Evolutionary conservation across 2,888 invertebrate genomes (phyloP).

Genomic region (Apamea anceps): DNA sequence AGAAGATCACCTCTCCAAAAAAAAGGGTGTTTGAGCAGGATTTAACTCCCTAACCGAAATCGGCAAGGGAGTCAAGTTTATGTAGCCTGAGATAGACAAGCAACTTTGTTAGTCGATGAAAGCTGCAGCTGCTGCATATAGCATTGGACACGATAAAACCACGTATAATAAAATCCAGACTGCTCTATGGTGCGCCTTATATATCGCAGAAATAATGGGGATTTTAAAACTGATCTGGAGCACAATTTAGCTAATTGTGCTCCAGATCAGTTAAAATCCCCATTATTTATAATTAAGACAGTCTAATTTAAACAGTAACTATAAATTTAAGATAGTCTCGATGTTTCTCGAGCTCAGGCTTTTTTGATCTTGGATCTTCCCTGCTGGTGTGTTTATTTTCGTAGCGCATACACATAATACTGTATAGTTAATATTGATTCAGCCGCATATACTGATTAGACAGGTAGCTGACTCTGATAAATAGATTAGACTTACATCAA

Average conservation of each 20-base stretch:
- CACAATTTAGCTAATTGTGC: no score
- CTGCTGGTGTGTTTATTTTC: conserved; percentile 31
- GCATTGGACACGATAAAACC: not conserved
- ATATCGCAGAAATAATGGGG: not conserved
- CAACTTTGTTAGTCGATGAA: not conserved
- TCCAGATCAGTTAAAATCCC: no score
- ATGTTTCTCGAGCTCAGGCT: not conserved
- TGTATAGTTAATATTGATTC: conserved; percentile 18
- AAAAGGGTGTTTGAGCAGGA: not conserved
- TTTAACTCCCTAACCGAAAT: not conserved
- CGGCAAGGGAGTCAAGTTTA: not conserved
- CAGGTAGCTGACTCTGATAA: conserved; percentile 33
- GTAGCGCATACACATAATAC: conserved; percentile 3
- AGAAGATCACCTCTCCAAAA: not conserved
- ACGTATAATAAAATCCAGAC: not conserved
- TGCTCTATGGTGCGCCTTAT: not conserved
- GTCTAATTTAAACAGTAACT: no score
- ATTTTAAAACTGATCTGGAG: not conserved
- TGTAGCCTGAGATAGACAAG: conserved; percentile 1
- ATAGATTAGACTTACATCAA: conserved; percentile 32
- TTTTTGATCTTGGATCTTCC: conserved; percentile 3
- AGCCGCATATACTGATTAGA: conserved; percentile 40
- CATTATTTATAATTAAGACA: no score
- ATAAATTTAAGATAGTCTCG: not conserved
- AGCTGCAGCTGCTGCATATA: not conserved